Evolutionary conservation across 2,113 vertebrate genomes (phyloP), one percentile per base, ranked within the genome.

Genomic region (Ceyx cyanopectus): DNA sequence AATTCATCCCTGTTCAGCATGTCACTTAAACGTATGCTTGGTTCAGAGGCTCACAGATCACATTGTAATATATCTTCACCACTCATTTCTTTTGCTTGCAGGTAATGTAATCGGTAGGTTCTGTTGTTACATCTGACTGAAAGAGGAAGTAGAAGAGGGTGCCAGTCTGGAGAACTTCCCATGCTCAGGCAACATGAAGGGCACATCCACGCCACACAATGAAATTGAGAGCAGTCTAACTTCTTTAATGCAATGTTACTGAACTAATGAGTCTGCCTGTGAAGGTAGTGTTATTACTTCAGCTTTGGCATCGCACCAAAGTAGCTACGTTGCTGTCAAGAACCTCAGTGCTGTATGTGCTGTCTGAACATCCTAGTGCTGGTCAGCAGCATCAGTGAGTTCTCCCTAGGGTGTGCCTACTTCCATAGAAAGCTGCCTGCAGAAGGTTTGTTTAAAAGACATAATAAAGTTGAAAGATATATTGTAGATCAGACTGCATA

Each of bases 121-220:
- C 37, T 62, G 2, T 43, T 65, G 32, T 63, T 74, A 4, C 18
- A 26, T 6, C 62, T 53, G 41, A 23, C 32, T 2, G 3, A 62
- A 80, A 54, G 40, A 70, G 8, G 30, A 41, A 73, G 24, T 41
- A 40, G 46, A 54, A 58, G 16, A 66, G 12, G 56, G 46, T 34
- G 27, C 30, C 37, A 91, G 58, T 18, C 46, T n/a, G 29, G 10
- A 56, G 40, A 69, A 13, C 20, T 85, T 56, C 22, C 41, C 56
- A 8, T 19, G 16, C 72, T 32, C 26, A n/a, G 34, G 40, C 5
- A 3, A 40, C 1, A 0, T 0, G 1, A 75, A 87, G 43, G 56
- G 29, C 8, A 20, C 37, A 50, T 20, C 50, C 53, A 27, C 37
- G 24, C 10, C 54, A 27, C 45, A 19, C 1, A 1, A 7, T 8